Evolutionary conservation across 2,888 invertebrate species (phyloP).

Genomic region (Alitta virens): DNA sequence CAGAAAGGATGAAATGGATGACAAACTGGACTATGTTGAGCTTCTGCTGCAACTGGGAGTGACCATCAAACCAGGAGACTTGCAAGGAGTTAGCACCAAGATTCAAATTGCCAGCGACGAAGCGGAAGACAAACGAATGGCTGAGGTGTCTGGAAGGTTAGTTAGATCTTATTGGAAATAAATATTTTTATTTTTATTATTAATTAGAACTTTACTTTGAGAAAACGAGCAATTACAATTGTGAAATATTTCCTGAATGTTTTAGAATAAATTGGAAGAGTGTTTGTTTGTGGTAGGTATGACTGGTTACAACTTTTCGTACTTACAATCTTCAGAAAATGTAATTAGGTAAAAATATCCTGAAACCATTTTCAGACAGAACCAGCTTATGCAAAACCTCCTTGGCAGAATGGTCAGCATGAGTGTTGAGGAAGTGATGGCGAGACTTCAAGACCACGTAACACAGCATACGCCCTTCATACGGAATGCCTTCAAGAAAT

Average conservation of each 20-base stretch:
- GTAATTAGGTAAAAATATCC: too few relatives aligned
- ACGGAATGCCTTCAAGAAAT: slow-evolving; percentile 43
- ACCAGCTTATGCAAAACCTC: too few relatives aligned
- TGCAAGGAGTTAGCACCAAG: slow-evolving; percentile 49
- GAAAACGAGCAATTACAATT: too few relatives aligned
- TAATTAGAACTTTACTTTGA: too few relatives aligned
- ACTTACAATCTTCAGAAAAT: too few relatives aligned
- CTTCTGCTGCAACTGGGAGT: slow-evolving; percentile 47
- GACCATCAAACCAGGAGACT: slow-evolving; percentile 47
- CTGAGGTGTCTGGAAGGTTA: slow-evolving; percentile 43
- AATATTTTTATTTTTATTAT: too few relatives aligned
- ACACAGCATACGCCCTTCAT: slow-evolving; percentile 42
- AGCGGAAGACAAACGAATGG: slow-evolving; percentile 34
- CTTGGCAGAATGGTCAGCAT: slow-evolving; percentile 23
- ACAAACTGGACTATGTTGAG: slow-evolving; percentile 49
- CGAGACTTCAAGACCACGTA: slow-evolving; percentile 45
- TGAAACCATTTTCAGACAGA: too few relatives aligned
- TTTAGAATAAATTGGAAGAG: too few relatives aligned
- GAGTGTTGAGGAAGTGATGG: slow-evolving; percentile 47
- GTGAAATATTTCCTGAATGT: too few relatives aligned
- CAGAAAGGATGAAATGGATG: slow-evolving; percentile 23
- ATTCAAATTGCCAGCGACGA: slow-evolving; percentile 42
- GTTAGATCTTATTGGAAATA: too few relatives aligned
- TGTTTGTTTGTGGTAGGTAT: too few relatives aligned
- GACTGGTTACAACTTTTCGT: too few relatives aligned